These are phyloP conservation scores for Syngnathus acus DNA, from an alignment of 2,797 vertebrate species.

Conservation along the genomic window DNA sequence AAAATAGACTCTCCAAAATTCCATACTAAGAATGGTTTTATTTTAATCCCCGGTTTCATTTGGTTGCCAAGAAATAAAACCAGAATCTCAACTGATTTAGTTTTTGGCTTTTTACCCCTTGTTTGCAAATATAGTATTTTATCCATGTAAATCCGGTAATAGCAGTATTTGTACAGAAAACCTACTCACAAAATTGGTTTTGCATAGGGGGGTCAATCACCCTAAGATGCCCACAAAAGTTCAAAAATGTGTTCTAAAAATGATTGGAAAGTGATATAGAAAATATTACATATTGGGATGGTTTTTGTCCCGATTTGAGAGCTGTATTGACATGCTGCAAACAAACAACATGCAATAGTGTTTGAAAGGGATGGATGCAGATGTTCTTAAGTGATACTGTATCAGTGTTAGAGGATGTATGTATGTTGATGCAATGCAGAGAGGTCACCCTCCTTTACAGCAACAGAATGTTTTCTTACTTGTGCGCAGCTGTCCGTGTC, in stretches of 20 bases:
- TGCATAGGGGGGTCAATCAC: not conserved
- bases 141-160: not conserved
- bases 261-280: not conserved
- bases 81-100: not conserved
- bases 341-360: not conserved
- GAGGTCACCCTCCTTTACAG: not conserved
- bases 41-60: not conserved
- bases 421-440: not conserved
- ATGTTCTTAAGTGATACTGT: not conserved
- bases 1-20: not conserved
- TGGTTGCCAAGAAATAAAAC: not conserved
- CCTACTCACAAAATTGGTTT: not conserved
- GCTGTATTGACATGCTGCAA: not conserved
- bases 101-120: not conserved
- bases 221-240: not conserved
- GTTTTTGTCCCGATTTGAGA: not conserved
- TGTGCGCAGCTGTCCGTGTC: not conserved
- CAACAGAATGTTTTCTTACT: conserved; percentile 2
- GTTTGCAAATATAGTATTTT: not conserved
- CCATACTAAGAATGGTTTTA: not conserved
- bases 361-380: not conserved
- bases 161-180: not conserved
- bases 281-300: not conserved
- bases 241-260: not conserved
- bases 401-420: not conserved